Evolutionary conservation across 2,888 invertebrate genomes (phyloP).

Genomic region (Dasypolia templi): DNA sequence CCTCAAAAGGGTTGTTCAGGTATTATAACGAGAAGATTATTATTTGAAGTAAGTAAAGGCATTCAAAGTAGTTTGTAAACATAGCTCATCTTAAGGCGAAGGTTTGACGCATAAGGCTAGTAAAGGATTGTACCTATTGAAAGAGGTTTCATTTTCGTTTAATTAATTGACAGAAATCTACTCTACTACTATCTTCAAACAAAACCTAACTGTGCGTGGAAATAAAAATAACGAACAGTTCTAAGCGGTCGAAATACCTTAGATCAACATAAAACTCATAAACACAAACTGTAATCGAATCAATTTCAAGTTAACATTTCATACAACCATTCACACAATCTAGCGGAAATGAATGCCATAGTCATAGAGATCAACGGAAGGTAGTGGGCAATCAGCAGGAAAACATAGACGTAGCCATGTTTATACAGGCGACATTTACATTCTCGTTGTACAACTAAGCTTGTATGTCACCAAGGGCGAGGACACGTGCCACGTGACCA

Average conservation of each 20-base stretch:
- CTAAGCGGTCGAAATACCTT: not conserved
- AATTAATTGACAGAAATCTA: not conserved
- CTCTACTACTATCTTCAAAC: not conserved
- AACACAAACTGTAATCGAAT: conserved; percentile 2
- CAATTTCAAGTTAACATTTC: conserved; percentile 16
- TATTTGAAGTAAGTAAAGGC: not conserved
- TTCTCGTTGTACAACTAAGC: conserved; percentile 71
- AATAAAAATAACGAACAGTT: conserved; percentile 5
- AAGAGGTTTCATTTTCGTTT: not conserved
- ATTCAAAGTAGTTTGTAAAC: not conserved
- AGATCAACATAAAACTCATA: not conserved
- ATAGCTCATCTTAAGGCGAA: conserved; percentile 1
- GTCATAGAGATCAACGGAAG: conserved; percentile 50
- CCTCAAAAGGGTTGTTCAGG: conserved; percentile 7
- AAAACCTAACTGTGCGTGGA: not conserved
- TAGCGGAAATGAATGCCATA: conserved; percentile 35
- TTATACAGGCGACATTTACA: conserved; percentile 73
- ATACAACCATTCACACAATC: conserved; percentile 24
- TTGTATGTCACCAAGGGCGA: conserved; percentile 77
- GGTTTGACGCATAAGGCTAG: not conserved
- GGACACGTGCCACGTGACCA: conserved; percentile 68
- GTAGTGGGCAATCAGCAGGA: conserved; percentile 59
- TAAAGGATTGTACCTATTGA: not conserved
- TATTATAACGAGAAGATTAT: not conserved
- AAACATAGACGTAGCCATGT: conserved; percentile 60